phyloP scores from a whole-genome alignment of 2,888 invertebrate genomes.

The Patella depressa region DNA sequence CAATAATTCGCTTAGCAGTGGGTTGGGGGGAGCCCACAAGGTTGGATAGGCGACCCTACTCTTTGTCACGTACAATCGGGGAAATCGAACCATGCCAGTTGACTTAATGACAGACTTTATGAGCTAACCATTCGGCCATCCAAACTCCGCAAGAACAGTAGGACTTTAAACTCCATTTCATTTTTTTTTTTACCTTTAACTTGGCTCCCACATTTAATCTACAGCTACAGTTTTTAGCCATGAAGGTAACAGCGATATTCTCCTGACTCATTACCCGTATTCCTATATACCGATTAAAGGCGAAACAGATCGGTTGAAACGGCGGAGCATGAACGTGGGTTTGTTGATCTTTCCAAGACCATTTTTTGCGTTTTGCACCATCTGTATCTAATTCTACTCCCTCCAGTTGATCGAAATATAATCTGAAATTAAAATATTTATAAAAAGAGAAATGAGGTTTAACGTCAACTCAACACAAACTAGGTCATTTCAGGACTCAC shows the following conservation, averaged over 20 bases:
- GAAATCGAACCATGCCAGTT: no score
- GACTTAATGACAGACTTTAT: no score
- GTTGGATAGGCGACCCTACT: no score
- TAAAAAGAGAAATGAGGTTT: neutral
- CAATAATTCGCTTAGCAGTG: neutral
- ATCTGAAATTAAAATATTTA: constrained; percentile 38
- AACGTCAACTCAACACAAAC: no score
- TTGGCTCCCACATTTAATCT: constrained; percentile 67
- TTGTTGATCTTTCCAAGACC: constrained; percentile 66
- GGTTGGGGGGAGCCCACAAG: no score
- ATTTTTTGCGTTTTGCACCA: constrained; percentile 60
- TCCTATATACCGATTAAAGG: constrained; percentile 58
- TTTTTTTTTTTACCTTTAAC: constrained; percentile 56
- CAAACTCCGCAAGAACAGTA: neutral
- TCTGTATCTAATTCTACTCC: constrained; percentile 65
- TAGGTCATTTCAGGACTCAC: no score
- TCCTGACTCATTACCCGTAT: constrained; percentile 67
- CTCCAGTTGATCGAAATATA: constrained; percentile 64
- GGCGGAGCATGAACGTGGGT: constrained; percentile 70
- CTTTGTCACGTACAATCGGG: no score
- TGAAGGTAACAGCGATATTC: constrained; percentile 64
- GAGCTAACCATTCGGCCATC: neutral
- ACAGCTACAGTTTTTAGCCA: constrained; percentile 56
- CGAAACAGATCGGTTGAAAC: constrained; percentile 69
- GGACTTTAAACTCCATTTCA: neutral